Evolutionary conservation across 1,140 invertebrate species (phyloP).

Genomic region (Reticulitermes speratus): DNA sequence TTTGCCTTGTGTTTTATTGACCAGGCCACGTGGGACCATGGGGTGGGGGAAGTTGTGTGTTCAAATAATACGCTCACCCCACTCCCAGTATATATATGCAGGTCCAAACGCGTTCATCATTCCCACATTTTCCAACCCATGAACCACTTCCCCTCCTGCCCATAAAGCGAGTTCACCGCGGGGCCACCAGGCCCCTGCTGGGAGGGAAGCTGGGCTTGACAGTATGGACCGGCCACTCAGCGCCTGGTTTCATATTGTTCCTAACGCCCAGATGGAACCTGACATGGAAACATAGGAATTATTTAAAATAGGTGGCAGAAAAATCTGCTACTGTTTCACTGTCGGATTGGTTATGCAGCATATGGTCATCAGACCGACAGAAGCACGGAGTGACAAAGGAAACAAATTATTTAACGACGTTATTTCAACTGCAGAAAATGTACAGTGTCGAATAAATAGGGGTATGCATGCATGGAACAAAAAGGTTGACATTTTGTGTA

Average conservation of each 20-base stretch:
- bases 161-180: background rate
- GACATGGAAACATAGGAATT: background rate
- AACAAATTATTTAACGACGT: too few relatives aligned
- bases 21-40: background rate
- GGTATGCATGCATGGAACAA: too few relatives aligned
- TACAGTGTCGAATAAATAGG: too few relatives aligned
- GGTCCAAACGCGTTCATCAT: background rate
- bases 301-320: background rate
- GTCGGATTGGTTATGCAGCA: background rate
- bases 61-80: background rate
- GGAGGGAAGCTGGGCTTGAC: background rate
- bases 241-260: background rate
- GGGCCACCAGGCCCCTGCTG: background rate
- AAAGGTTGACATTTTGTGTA: too few relatives aligned
- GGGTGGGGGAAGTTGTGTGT: background rate
- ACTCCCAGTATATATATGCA: too few relatives aligned
- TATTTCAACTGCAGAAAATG: too few relatives aligned
- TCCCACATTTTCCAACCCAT: constrained; percentile 14
- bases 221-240: background rate
- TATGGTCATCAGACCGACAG: background rate
- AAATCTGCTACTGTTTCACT: background rate
- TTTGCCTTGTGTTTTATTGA: background rate
- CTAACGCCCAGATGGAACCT: constrained; percentile 2
- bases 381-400: background rate
- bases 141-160: background rate